Base-by-base conservation (phyloP, 2,113 vertebrate genomes). In the Phasianus colchicus region DNA sequence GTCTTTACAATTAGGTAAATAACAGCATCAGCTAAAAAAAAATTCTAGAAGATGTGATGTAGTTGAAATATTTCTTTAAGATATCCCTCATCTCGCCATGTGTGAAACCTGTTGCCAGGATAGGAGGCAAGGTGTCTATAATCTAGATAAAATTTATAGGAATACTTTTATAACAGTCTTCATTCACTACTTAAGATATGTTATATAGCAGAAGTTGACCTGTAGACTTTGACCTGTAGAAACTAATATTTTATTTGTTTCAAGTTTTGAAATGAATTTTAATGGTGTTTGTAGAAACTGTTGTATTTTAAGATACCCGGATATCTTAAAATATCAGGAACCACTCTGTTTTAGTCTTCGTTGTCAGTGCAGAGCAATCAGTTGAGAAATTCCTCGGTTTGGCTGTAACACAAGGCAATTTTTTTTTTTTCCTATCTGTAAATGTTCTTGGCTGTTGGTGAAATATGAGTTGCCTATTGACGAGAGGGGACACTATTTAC, bases 361-460 rank as follows among this genome's bases (percentile, higher is more conserved):
- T 52, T 10, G 32, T 81, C 25, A 32, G 16, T 40, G 34, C 2
- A 2, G 47, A 40, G 27, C 40, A 66, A 9, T 75, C 36, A 54
- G 12, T 14, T 64, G 22, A 81, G 38, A 10, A 64, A 72, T 82
- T 84, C 47, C 16, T 61, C 21, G 4, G 2, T 63, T 86, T 58
- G 77, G 32, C 38, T 72, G 17, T 20, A 89, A 29, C 4, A 42
- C 14, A 57, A 67, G 25, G 13, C 20, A 52, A 12, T 75, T 60
- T 2, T 2, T 1, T 2, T 1, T 38, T 38, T 12, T 72, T 40
- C 42, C 29, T 69, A 7, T 61, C 20, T 9, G 10, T 36, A 10
- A 61, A 64, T 75, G 75, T 18, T 72, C 24, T 72, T 70, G 36
- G 10, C 60, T 85, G 17, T 42, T 58, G 36, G 36, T 86, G 36